Evolutionary conservation across 2,797 vertebrate species (phyloP), one percentile per base, ranked within the genome.

Genomic region (Choloepus didactylus): DNA sequence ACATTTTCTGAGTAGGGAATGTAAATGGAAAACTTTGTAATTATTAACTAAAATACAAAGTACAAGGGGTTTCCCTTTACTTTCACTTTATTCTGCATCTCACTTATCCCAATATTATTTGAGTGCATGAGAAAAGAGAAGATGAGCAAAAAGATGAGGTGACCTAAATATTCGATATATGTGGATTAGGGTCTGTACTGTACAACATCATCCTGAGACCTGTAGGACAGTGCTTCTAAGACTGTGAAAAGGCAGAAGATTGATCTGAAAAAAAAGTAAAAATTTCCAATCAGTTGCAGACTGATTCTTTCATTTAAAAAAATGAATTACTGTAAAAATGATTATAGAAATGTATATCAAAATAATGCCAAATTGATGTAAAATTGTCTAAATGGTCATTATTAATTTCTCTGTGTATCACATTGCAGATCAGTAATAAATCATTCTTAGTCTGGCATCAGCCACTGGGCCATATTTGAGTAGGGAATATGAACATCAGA

Each of bases 21-120:
- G 41, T 56, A 35, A 93, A 67, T 38, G 91, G 67, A 75, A 76
- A 83, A 77, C 88, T 72, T 38, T 77, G 35, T 51, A 86, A 85
- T 89, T 95, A 80, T 87, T 88, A 80, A 88, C 62, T 91, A 79
- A 79, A 92, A 85, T 38, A 6, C 19, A 93, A 93, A 86, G 35
- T 79, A 64, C 19, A 67, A 59, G 64, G 15, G 64, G 75, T 8
- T 84, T 69, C 14, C 70, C 11, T 59, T 75, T 90, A 29, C 31
- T 91, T 95, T 51, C 41, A 83, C 3, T 93, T 77, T 69, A 64
- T 41, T 83, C 38, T 75, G 9, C 8, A 62, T 29, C 87, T 18
- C 69, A 25, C 44, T 66, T 93, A 44, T 62, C 31, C 31, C 4
- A 49, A 2, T 29, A 46, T 23, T 79, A 29, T 75, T 38, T 88